Percentiles rank a stretch among this genome's conserved stretches.
Evolutionary conservation across 2,888 invertebrate species (phyloP).

Genomic region (Rotaria magnacalcarata): DNA sequence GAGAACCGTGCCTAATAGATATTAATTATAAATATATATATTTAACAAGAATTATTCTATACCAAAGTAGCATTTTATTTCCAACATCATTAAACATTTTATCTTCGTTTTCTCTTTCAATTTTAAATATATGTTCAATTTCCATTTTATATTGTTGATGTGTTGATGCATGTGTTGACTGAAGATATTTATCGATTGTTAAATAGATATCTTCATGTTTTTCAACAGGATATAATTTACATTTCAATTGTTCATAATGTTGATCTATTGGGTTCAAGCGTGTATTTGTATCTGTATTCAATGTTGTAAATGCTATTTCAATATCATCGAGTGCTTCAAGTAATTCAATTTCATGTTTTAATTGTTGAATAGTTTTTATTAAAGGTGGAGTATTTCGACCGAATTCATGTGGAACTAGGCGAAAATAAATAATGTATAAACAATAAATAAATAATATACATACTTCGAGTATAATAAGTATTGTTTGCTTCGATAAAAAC

Average conservation of each 20-base stretch:
- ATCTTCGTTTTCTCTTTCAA: slow-evolving; percentile 56
- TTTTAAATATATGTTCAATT: slow-evolving; percentile 58
- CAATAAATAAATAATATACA: too few species aligned
- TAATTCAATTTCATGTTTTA: slow-evolving; percentile 59
- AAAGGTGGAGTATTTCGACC: slow-evolving; percentile 62
- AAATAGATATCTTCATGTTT: slow-evolving; percentile 54
- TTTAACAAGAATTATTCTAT: too few species aligned
- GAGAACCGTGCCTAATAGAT: not conserved
- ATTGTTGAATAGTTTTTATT: slow-evolving; percentile 57
- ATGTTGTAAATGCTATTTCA: slow-evolving; percentile 60
- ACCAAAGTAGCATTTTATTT: slow-evolving; percentile 50
- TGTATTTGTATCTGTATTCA: slow-evolving; percentile 53
- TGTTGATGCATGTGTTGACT: slow-evolving; percentile 60
- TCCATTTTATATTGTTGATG: slow-evolving; percentile 61
- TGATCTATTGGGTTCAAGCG: slow-evolving; percentile 60
- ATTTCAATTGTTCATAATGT: slow-evolving; percentile 60
- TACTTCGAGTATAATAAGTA: slow-evolving; percentile 58
- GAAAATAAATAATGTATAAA: too few species aligned
- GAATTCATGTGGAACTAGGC: slow-evolving; percentile 60
- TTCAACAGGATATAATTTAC: slow-evolving; percentile 57
- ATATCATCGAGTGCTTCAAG: slow-evolving; percentile 60
- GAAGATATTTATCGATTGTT: slow-evolving; percentile 59
- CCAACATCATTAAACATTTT: slow-evolving; percentile 56
- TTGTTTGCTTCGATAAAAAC: slow-evolving; percentile 40
- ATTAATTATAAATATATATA: too few species aligned